Conservation (phyloP, 2,797 vertebrate genomes). For the Spatula clypeata region DNA sequence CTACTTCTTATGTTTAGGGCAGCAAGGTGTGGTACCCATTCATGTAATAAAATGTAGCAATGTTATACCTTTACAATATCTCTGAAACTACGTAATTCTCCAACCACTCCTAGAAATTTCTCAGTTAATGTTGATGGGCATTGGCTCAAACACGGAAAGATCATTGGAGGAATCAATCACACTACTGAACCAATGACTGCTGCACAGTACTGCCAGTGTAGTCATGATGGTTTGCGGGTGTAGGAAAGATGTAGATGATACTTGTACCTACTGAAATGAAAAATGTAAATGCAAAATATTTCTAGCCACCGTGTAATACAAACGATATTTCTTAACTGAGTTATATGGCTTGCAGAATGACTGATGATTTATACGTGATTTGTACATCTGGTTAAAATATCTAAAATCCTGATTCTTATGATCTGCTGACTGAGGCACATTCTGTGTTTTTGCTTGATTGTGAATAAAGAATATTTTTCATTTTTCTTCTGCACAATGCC, state of each 20-base stretch:
- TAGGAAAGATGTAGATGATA: slow-evolving; percentile 7
- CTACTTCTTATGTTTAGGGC: neutral
- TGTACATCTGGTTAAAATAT: neutral
- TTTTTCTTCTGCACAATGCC: neutral
- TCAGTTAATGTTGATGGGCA: neutral
- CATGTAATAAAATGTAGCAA: neutral
- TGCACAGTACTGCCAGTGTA: neutral
- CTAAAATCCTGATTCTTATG: neutral
- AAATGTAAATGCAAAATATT: slow-evolving; percentile 24
- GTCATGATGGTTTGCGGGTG: neutral
- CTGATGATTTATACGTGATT: neutral
- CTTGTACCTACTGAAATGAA: neutral
- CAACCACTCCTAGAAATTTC: neutral
- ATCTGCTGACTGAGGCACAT: neutral
- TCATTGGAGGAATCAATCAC: neutral
- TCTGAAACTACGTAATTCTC: neutral
- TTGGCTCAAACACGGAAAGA: neutral
- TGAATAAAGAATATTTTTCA: neutral
- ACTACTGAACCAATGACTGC: neutral
- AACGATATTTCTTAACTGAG: slow-evolving; percentile 9
- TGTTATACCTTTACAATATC: neutral
- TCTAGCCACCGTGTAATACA: neutral
- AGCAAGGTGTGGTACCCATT: neutral
- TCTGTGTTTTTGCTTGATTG: neutral
- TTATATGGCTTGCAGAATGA: neutral